Percentiles rank a stretch among this genome's conserved stretches.
Evolutionary conservation across 2,888 invertebrate species (phyloP).

Genomic region (Ochropleura plecta): DNA sequence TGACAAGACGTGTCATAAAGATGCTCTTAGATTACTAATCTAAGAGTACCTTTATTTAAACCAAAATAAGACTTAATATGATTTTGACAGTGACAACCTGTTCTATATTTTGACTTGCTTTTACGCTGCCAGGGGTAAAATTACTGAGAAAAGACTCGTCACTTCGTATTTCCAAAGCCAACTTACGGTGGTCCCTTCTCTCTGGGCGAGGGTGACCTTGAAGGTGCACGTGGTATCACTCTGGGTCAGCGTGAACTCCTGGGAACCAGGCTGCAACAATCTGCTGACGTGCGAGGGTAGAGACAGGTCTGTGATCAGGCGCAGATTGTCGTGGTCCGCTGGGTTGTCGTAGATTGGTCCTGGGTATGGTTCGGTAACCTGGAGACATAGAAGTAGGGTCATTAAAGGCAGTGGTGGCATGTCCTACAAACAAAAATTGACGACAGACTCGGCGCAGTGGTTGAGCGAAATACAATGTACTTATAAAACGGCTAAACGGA

Average conservation of each 20-base stretch:
- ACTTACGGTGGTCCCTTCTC: constrained; percentile 75
- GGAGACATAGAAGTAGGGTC: constrained; percentile 10
- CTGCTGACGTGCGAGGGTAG: constrained; percentile 78
- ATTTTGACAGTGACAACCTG: not conserved
- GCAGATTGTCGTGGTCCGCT: constrained; percentile 79
- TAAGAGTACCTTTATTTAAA: not conserved
- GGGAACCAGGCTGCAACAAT: constrained; percentile 76
- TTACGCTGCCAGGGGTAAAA: not conserved
- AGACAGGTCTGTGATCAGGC: constrained; percentile 82
- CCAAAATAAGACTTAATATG: not conserved
- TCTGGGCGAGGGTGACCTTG: constrained; percentile 73
- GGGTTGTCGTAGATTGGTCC: constrained; percentile 84
- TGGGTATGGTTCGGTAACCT: constrained; percentile 76
- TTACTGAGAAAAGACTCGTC: not conserved
- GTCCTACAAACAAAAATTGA: too few relatives aligned
- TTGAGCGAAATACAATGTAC: too few relatives aligned
- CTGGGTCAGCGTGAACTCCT: constrained; percentile 81
- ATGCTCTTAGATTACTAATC: not conserved
- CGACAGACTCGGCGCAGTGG: too few relatives aligned
- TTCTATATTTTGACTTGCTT: not conserved
- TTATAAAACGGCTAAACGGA: too few relatives aligned
- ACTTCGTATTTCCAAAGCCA: not conserved
- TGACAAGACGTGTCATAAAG: too few relatives aligned
- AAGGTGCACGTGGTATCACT: constrained; percentile 84
- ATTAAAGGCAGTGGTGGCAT: too few relatives aligned